Evolutionary conservation across 2,888 invertebrate species (phyloP).

Genomic region (Phengaris alcon): DNA sequence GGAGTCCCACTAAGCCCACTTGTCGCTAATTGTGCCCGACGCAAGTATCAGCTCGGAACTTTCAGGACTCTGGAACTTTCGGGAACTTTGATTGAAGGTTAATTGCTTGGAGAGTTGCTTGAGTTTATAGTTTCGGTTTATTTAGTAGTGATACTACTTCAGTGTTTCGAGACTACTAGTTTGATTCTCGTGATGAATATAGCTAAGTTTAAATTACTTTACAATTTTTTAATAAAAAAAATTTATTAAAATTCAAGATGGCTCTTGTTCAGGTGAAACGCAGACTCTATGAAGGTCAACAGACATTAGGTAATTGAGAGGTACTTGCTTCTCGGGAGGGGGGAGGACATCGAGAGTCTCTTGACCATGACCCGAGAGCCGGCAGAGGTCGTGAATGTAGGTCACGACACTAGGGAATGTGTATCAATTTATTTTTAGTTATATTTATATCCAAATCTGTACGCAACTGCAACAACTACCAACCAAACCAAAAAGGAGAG

Average conservation of each 20-base stretch:
- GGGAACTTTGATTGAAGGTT: slow-evolving; percentile 24
- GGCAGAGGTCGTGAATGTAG: slow-evolving; percentile 14
- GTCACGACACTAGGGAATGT: slow-evolving; percentile 6
- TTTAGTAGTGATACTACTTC: background rate
- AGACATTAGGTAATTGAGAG: background rate
- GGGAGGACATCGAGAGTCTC: slow-evolving; percentile 12
- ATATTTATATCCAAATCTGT: background rate
- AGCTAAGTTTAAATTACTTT: no score
- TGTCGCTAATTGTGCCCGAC: slow-evolving; percentile 17
- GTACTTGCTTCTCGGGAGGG: background rate
- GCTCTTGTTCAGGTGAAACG: no score
- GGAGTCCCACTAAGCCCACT: slow-evolving; percentile 17
- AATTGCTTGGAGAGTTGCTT: slow-evolving; percentile 11
- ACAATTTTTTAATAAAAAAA: no score
- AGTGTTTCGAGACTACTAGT: no score
- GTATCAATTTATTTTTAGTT: background rate
- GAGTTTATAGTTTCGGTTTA: slow-evolving; percentile 15
- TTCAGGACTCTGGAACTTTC: background rate
- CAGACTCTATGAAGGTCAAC: no score
- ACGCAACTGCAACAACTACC: background rate
- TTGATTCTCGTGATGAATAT: no score
- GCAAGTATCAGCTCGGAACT: background rate
- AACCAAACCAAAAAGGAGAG: background rate
- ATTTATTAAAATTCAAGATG: no score
- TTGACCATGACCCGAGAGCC: slow-evolving; percentile 16